Percentiles rank a stretch among this genome's conserved stretches.
phyloP scores from a whole-genome alignment of 2,113 vertebrate genomes.

The Megalops atlanticus region DNA sequence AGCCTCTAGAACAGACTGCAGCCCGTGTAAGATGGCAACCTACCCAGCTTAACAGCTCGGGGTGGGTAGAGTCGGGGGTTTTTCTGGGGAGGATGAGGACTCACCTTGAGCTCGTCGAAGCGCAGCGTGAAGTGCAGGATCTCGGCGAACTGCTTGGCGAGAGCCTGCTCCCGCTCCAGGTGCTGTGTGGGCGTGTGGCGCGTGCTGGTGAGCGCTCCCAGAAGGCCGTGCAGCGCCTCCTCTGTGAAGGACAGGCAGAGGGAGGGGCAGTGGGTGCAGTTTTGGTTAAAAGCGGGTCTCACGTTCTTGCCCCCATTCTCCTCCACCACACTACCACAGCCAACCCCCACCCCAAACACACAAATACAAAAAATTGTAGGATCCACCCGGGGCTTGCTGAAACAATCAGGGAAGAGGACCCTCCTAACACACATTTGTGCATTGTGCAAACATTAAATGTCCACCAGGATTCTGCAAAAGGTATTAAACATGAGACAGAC shows the following conservation, averaged over 20 bases:
- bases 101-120: slow-evolving; percentile 95
- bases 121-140: slow-evolving; percentile 96
- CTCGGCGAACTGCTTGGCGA: slow-evolving; percentile 96
- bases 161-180: slow-evolving; percentile 97
- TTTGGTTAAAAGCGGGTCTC: background rate
- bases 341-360: too few species aligned
- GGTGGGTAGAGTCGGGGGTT: background rate
- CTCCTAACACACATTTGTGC: too few species aligned
- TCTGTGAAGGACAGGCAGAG: slow-evolving; percentile 62
- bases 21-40: too few species aligned
- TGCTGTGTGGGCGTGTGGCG: slow-evolving; percentile 89
- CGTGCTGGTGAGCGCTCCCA: slow-evolving; percentile 83
- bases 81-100: background rate
- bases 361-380: background rate
- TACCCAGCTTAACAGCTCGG: background rate
- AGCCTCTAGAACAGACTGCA: too few species aligned
- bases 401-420: too few species aligned
- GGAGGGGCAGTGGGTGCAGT: background rate
- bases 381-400: too few species aligned
- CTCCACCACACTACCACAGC: background rate
- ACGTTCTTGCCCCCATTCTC: background rate
- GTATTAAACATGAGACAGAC: too few species aligned
- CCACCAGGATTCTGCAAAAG: too few species aligned
- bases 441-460: too few species aligned
- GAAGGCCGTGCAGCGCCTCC: slow-evolving; percentile 80